Evolutionary conservation across 2,113 vertebrate genomes (phyloP).

Genomic region (Saiga tatarica): DNA sequence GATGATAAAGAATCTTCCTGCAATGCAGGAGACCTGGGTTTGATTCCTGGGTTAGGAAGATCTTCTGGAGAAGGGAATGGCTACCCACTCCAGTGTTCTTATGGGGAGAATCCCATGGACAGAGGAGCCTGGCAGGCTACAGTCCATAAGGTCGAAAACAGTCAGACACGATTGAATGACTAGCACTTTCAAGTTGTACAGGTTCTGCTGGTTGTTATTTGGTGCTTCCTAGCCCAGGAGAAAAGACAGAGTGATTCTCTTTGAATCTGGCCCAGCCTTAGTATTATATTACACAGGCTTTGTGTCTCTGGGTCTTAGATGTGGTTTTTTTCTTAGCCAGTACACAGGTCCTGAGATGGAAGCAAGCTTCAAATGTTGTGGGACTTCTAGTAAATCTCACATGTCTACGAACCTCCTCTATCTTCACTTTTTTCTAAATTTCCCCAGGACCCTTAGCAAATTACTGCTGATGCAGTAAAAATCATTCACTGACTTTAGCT

Average conservation of each 20-base stretch:
- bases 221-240: neutral
- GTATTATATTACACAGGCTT: neutral
- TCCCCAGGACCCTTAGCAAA: neutral
- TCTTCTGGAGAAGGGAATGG: neutral
- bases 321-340: neutral
- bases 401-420: neutral
- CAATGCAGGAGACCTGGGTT: neutral
- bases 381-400: neutral
- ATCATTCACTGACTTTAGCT: neutral
- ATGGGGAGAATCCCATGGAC: neutral
- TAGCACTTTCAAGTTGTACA: neutral
- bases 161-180: neutral
- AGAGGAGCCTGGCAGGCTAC: neutral
- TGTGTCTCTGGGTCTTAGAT: too few relatives aligned
- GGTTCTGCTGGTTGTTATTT: neutral
- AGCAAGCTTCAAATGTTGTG: neutral
- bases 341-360: neutral
- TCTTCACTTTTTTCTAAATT: neutral
- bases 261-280: neutral
- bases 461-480: neutral
- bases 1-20: neutral
- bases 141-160: neutral
- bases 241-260: neutral
- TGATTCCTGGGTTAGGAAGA: neutral
- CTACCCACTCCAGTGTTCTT: neutral